Evolutionary conservation across 2,888 invertebrate species (phyloP), one percentile per base, ranked within the genome.

Genomic region (Heliconius sara): DNA sequence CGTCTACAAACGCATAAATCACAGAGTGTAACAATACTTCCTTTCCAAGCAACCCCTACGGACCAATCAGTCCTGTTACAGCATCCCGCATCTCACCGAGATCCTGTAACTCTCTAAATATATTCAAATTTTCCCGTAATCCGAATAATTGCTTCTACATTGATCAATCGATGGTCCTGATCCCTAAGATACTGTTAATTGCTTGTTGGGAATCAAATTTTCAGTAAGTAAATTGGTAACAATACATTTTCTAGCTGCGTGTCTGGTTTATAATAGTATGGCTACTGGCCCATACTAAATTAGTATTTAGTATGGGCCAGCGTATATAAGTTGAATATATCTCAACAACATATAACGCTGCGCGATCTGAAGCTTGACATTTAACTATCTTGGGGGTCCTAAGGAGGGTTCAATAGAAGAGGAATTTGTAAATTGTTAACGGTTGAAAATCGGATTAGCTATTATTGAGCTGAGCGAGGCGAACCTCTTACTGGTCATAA

Each of bases 71-170:
- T 25, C 25, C 73, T 34, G 66, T 39, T n/a, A 63, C 72, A 66
- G 65, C 65, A 73, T 78, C 72, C 72, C 78, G 66, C 25, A 73
- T 73, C 57, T 73, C 75, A n/a, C 10, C 47, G 74, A 75, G 19
- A 22, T 52, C 19, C 52, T 22, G 52, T 74, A 78, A 75, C 68
- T 70, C 43, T 47, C 30, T 34, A 66, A 52, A 79, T 47, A 47
- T 79, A 75, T 79, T 79, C 27, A 74, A 79, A 79, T 74, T 74
- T 60, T 12, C 60, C 67, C 39, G 57, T 63, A 68, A 70, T 79
- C 57, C 68, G 78, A n/a, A 75, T 60, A 68, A 75, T 70, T 68
- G 67, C 60, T 66, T 73, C 43, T 67, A 47, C 63, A n/a, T 66
- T 73, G 27, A 79, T 74, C 63, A 66, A 75, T 75, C 6, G 39